Evolutionary conservation across 2,113 vertebrate genomes (phyloP), one percentile per base, ranked within the genome.

Genomic region (Clupea harengus): DNA sequence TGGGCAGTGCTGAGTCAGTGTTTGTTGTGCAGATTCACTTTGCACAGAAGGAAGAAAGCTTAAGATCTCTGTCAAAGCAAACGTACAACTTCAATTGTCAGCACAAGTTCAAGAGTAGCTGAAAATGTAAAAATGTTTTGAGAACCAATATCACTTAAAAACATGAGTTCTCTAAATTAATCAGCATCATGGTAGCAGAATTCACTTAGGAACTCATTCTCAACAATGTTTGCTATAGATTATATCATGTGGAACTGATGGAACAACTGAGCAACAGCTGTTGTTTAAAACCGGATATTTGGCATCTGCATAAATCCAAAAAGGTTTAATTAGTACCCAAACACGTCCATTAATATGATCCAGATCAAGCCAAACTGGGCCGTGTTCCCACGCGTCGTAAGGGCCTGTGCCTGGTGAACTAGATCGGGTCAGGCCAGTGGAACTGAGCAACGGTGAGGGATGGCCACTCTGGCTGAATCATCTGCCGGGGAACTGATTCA

Each of bases 401-500:
- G 72, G 72, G 28, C 15, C 11, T 2, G 67, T 57, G 67, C 28
- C 25, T 39, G 72, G 17, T 18, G 72, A 78, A 78, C 72, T 78
- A 39, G 72, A 78, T 78, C 72, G 13, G 91, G 64, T 85, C 88
- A 89, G 82, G 50, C 87, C 91, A 85, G 89, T 92, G 39, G 64
- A 90, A 88, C 85, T 89, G 90, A 32, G 89, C 83, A 54, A 86
- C 84, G 88, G 89, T 89, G 83, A 84, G 86, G 54, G 20, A 1
- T 67, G 64, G 72, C 72, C 32, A 89, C 89, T 89, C 11, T 89
- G 90, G 87, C 90, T 92, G 90, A 91, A 90, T 91, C 89, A 92
- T 93, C 90, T 92, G 84, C 89, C 83, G 87, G 86, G 81, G 86
- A 87, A 92, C 10, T 11, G 28, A 92, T 92, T 94, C 91, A 90